Base-by-base conservation (phyloP, 2,113 vertebrate genomes). In the Athene noctua region DNA sequence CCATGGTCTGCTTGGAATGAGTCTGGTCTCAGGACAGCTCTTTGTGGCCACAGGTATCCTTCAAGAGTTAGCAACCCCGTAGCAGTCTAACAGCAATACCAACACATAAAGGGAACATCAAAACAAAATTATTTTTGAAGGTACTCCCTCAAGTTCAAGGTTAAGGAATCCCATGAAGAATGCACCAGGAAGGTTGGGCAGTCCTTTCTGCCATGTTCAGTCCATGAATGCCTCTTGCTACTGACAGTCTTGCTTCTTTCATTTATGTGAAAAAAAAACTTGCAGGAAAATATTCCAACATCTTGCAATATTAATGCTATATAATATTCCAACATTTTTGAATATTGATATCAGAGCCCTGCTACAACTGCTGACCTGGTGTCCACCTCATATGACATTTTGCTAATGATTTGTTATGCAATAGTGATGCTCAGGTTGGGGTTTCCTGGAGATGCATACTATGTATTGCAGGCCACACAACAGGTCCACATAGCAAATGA, bases 141-240 rank as follows among this genome's bases (percentile, higher is more conserved):
- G 13, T 62, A n/a, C 11, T 51, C 47, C 15, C 36, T 78, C 1
- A 4, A 81, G 38, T 58, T 58, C 29, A 55, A 46, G n/a, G 32
- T 58, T 84, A 51, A 71, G 68, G 29, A 29, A 47, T 9, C 15
- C 47, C 42, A 63, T 13, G 52, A 84, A 40, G 46, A 54, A 83
- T 13, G 8, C 16, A 29, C 21, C 0, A 2, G 26, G 52, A 67
- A 65, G 51, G 20, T 1, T 44, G 44, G 49, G 20, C 25, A 34
- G 52, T 65, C 15, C 22, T 90, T 75, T 71, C 52, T 79, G 57
- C 59, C 42, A 10, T 19, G 8, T 32, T 61, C 40, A 27, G 18
- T 61, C 9, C 25, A 12, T 10, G n/a, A 86, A 65, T 40, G 52
- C 13, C 21, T 83, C 16, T 7, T 54, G 75, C 13, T 29, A 32